Conservation (phyloP, 1,140 invertebrate genomes). For the Papilio polyxenes region DNA sequence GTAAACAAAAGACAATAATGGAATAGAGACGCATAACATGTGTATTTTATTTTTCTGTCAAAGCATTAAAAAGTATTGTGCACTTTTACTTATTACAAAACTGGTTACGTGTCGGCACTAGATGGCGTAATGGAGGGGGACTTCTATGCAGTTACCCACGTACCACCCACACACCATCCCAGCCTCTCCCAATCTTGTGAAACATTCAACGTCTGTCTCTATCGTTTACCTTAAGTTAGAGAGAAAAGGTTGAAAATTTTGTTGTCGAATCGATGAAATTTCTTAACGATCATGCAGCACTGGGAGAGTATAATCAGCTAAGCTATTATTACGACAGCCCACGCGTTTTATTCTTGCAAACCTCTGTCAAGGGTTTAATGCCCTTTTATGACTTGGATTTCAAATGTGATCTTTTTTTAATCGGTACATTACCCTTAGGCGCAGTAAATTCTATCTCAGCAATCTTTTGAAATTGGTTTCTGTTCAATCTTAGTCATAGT, state of each 20-base stretch:
- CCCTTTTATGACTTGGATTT: constrained; percentile 54
- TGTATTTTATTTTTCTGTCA: background rate
- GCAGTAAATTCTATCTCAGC: background rate
- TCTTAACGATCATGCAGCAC: constrained; percentile 46
- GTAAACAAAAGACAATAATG: background rate
- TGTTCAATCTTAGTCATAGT: no score
- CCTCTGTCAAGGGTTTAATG: constrained; percentile 62
- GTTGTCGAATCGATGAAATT: constrained; percentile 44
- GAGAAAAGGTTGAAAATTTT: constrained; percentile 40
- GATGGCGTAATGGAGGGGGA: constrained; percentile 56
- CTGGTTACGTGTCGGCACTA: constrained; percentile 48
- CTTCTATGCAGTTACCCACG: constrained; percentile 51
- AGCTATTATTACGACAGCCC: constrained; percentile 67
- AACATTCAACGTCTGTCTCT: constrained; percentile 44
- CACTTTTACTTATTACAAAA: constrained; percentile 53
- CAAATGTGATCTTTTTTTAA: constrained; percentile 29
- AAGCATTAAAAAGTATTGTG: constrained; percentile 1
- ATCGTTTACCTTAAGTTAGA: constrained; percentile 43
- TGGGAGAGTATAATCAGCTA: constrained; percentile 62
- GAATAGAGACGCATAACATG: background rate
- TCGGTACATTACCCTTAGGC: constrained; percentile 12
- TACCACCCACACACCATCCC: constrained; percentile 56
- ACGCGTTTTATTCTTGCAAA: constrained; percentile 49
- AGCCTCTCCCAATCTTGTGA: constrained; percentile 41
- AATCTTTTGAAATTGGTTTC: background rate